Percentiles rank a stretch among this genome's conserved stretches.
These are phyloP conservation scores for Hippopotamus amphibius DNA, from an alignment of 2,113 vertebrate species.

Conservation along the genomic window DNA sequence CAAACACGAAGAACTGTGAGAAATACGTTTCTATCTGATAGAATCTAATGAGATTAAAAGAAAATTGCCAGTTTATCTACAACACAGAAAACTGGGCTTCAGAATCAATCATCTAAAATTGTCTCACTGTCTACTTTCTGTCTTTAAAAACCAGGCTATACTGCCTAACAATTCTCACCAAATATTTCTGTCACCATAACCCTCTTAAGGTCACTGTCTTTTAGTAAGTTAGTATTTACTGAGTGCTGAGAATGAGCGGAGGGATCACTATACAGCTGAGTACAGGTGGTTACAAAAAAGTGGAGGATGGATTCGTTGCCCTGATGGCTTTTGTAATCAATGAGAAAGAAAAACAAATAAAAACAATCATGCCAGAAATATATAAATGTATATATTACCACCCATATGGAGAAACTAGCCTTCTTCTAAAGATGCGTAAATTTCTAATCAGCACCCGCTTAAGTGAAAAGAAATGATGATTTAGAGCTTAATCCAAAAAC, in stretches of 20 bases:
- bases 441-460: not conserved
- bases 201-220: not conserved
- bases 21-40: slow-evolving; percentile 35
- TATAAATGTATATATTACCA: not conserved
- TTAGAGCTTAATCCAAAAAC: not conserved
- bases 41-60: slow-evolving; percentile 48
- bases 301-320: not conserved
- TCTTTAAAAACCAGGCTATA: not conserved
- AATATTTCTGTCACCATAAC: slow-evolving; percentile 34
- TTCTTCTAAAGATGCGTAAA: slow-evolving; percentile 15
- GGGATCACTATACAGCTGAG: not conserved
- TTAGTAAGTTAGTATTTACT: slow-evolving; percentile 46
- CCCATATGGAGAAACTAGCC: not conserved
- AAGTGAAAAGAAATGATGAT: not conserved
- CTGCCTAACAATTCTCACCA: not conserved
- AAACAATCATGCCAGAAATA: not conserved
- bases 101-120: slow-evolving; percentile 14
- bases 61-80: slow-evolving; percentile 14
- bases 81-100: not conserved
- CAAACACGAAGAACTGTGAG: not conserved
- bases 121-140: not conserved
- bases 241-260: not conserved
- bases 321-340: slow-evolving; percentile 19
- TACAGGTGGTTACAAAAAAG: slow-evolving; percentile 2
- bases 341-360: not conserved